Base-by-base conservation (phyloP, 2,888 invertebrate genomes). In the Dioctria linearis region DNA sequence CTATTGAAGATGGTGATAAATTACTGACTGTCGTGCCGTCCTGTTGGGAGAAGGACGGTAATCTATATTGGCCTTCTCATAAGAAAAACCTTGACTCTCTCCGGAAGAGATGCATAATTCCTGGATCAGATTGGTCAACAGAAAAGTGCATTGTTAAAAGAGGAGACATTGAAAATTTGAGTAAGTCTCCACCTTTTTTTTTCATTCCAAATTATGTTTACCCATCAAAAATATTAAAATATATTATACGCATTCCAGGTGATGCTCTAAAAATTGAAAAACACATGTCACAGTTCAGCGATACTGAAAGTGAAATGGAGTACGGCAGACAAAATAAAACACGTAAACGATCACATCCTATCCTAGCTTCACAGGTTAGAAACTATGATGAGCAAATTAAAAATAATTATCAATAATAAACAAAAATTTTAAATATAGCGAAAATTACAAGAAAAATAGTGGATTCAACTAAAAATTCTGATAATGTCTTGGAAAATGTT, bases 11-110 rank as follows among this genome's bases (percentile, higher is more conserved):
- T 6, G 59, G 3, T 59, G n/a, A 59, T 5, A 59, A 11, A n/a
- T 59, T 59, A n/a, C 59, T 59, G 5, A n/a, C 59, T 11, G 59
- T 13, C 5, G 25, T 59, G 11, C 59, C 59, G 59, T 59, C 59
- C 5, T 5, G 5, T 59, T 59, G 59, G 59, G 59, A 59, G 25
- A 59, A 59, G 25, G 25, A 59, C 5, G 59, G 59, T 9, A n/a
- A 2, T 59, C n/a, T 59, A n/a, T 59, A 59, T 13, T 59, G 59
- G 59, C 59, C 59, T 11, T n/a, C 59, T 11, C 5, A 6, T n/a
- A 59, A 59, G 25, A 25, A 25, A 59, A 59, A 51, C 11, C 1
- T 51, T 51, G 51, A 51, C 11, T 51, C 51, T 51, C 51, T 51
- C 2, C 51, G 51, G 51, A 51, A 51, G 51, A 51, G 11, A 51